Conservation (phyloP, 1,140 invertebrate species). For the Heliconius himera region DNA sequence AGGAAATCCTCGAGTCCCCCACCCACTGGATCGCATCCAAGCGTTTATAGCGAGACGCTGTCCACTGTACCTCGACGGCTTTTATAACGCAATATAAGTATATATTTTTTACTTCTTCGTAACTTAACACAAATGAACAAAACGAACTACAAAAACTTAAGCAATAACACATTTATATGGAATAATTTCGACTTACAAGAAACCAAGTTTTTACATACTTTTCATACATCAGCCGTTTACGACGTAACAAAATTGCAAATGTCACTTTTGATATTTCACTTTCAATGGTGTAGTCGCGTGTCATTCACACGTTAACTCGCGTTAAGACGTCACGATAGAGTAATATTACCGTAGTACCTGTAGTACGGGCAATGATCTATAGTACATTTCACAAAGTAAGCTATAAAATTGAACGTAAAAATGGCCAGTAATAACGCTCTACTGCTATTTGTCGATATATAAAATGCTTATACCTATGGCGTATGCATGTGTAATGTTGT, state of each 20-base stretch:
- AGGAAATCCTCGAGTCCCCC: too few relatives aligned
- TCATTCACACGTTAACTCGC: neutral
- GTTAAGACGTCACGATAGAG: neutral
- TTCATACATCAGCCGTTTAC: neutral
- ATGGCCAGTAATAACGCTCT: conserved; percentile 54
- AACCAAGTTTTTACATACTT: neutral
- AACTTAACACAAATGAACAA: neutral
- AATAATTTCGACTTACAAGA: neutral
- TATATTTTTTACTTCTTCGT: too few relatives aligned
- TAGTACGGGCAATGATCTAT: conserved; percentile 64
- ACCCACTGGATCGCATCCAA: too few relatives aligned
- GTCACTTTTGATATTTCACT: conserved; percentile 18
- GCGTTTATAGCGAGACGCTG: too few relatives aligned
- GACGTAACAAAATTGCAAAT: conserved; percentile 15
- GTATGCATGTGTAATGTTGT: too few relatives aligned
- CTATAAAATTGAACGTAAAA: conserved; percentile 70
- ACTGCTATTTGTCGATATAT: conserved; percentile 16
- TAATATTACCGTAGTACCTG: neutral
- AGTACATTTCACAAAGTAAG: conserved; percentile 73
- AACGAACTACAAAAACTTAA: neutral
- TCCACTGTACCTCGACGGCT: too few relatives aligned
- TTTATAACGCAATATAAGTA: too few relatives aligned
- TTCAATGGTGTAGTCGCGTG: conserved; percentile 8
- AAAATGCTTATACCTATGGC: neutral
- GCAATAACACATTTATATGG: neutral